Evolutionary conservation across 2,888 invertebrate species (phyloP), one percentile per base, ranked within the genome.

Genomic region (Agonum fuliginosum): DNA sequence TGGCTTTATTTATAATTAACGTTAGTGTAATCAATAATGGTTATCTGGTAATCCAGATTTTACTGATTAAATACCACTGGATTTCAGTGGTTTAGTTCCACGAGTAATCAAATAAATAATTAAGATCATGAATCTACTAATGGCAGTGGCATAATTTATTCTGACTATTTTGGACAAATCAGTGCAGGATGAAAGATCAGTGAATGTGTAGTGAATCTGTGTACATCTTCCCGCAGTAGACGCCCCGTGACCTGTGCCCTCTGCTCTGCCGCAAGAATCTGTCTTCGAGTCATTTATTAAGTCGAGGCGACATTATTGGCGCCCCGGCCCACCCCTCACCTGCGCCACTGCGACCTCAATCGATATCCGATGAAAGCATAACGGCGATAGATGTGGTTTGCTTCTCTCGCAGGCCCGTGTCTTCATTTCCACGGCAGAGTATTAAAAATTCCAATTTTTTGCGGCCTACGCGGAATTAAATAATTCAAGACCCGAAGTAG

Each of bases 261-360:
- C 71, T 34, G 67, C 34, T 41, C 67, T 41, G 24, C 73, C 73
- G 73, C 73, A 73, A 58, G 73, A 73, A 73, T 73, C 73, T 73
- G 73, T 73, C 73, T 73, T 58, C 37, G 41, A 73, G 73, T 73
- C 73, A 73, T 73, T 73, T 73, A 73, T 73, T 73, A 73, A 73
- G 73, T 73, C 58, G 37, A 20, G 46, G 58, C 73, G 58, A 70
- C 69, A 43, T 43, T 70, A 70, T 70, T 71, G 71, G 71, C 71
- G 46, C 12, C 71, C 27, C 71, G 46, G n/a, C 71, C 27, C 8
- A n/a, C 8, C 48, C 48, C 8, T 8, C 17, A 1, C 48, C 48
- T 17, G 8, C 48, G 14, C 3, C 19, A 3, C 20, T 24, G 20
- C 34, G 19, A 5, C 17, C 34, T 46, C 58, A 73, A 72, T 72